Evolutionary conservation across 1,140 invertebrate genomes (phyloP).

Genomic region (Ericerus pela): DNA sequence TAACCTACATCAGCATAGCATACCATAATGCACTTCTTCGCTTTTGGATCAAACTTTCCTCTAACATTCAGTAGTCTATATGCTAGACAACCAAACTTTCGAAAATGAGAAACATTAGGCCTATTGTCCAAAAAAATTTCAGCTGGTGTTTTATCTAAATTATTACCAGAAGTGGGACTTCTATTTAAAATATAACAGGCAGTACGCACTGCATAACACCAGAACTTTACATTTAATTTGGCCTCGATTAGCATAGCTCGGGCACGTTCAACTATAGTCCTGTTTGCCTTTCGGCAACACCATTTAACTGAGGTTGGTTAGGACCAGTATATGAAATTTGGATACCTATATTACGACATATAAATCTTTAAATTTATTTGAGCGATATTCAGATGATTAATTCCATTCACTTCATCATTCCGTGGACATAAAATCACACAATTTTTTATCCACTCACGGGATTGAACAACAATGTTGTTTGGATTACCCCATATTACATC

Average conservation of each 20-base stretch:
- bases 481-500: too few relatives aligned
- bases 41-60: constrained; percentile 11
- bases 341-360: constrained; percentile 24
- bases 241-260: constrained; percentile 24
- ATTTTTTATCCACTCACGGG: too few relatives aligned
- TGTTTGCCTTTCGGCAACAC: constrained; percentile 28
- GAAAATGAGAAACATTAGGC: constrained; percentile 5
- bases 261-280: constrained; percentile 25
- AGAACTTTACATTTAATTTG: constrained; percentile 21
- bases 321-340: constrained; percentile 22
- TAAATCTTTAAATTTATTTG: constrained; percentile 19
- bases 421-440: too few relatives aligned
- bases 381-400: too few relatives aligned
- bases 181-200: constrained; percentile 15
- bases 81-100: constrained; percentile 4
- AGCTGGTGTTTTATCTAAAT: constrained; percentile 5
- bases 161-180: neutral
- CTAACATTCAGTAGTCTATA: neutral
- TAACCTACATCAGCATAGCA: constrained; percentile 3
- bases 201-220: constrained; percentile 26
- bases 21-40: constrained; percentile 11
- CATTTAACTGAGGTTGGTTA: constrained; percentile 28
- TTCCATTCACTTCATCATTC: too few relatives aligned
- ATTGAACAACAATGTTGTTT: too few relatives aligned
- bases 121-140: constrained; percentile 9